Conservation (phyloP, 2,888 invertebrate genomes). For the Tubulanus polymorphus region DNA sequence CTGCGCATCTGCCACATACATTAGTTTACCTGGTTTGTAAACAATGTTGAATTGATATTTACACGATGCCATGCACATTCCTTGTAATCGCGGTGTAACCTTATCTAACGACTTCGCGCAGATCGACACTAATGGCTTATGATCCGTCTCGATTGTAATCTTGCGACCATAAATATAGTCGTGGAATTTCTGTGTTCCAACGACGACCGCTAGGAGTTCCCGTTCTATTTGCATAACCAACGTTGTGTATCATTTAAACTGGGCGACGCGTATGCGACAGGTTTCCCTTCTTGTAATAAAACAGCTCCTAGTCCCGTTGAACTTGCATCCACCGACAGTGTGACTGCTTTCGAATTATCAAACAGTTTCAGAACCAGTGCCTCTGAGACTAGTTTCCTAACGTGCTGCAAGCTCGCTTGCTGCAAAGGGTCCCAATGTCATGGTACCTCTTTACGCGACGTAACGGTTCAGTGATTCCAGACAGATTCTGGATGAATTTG, state of each 20-base stretch:
- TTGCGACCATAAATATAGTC: constrained; percentile 17
- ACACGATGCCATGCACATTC: constrained; percentile 18
- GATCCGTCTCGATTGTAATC: constrained; percentile 16
- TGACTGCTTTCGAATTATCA: constrained; percentile 15
- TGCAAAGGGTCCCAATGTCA: constrained; percentile 8
- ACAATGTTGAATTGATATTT: constrained; percentile 15
- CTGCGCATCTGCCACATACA: constrained; percentile 20
- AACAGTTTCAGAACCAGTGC: constrained; percentile 15
- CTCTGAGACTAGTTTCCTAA: constrained; percentile 13
- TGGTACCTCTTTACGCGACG: constrained; percentile 11
- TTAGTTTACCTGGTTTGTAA: constrained; percentile 15
- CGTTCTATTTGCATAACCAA: constrained; percentile 23
- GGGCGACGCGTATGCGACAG: constrained; percentile 20
- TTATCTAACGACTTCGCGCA: constrained; percentile 13
- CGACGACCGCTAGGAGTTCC: constrained; percentile 21
- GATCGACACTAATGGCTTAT: constrained; percentile 21
- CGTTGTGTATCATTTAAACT: constrained; percentile 17
- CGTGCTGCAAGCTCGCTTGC: constrained; percentile 2
- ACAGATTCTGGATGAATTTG: constrained; percentile 20
- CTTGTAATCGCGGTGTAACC: constrained; percentile 19
- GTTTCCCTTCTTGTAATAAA: constrained; percentile 21
- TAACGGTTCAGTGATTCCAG: constrained; percentile 20
- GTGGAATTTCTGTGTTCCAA: constrained; percentile 18
- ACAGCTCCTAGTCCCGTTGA: constrained; percentile 17
- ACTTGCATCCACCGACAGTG: constrained; percentile 17